Evolutionary conservation across 2,113 vertebrate genomes (phyloP), one percentile per base, ranked within the genome.

Genomic region (Tachuris rubrigastra): DNA sequence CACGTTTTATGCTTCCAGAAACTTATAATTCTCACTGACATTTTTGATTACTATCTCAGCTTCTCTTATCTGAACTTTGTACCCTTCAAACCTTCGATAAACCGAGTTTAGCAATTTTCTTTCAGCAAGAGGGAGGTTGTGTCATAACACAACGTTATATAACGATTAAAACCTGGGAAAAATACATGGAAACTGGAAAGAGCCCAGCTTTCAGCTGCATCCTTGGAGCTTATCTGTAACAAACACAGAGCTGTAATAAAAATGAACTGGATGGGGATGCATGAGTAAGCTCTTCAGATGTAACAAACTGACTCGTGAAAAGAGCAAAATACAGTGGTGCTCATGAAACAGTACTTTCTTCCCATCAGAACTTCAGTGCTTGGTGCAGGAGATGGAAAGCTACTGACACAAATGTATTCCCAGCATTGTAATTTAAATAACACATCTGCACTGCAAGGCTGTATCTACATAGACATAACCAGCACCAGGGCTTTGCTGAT

Each of bases 361-460:
- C 82, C 86, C 68, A 65, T 90, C 66, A 5, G 24, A 58, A 77
- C 81, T 94, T 66, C 80, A 85, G 17, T 27, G 37, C 79, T 72
- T 9, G 52, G 87, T 69, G 66, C 87, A 94, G 67, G 90, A 96
- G 88, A 96, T 78, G 74, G 92, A 94, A 96, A 96, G 95, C 96
- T 93, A 79, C 94, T 89, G 94, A 93, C 94, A 97, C 69, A 95
- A 94, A 96, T 89, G 92, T 96, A 93, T 96, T 95, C 94, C 86
- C 94, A 85, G 93, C 56, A 90, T 89, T 96, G 89, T 95, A 74
- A 97, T 96, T 96, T 96, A 95, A 97, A 96, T 95, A 95, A 96
- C 92, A 75, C 92, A 96, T 94, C 92, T 96, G 94, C 80, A 87
- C 90, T 63, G 89, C 92, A 63, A 96, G 85, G 59, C 84, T 84